Evolutionary conservation across 2,888 invertebrate genomes (phyloP).

Genomic region (Elmis aenea): DNA sequence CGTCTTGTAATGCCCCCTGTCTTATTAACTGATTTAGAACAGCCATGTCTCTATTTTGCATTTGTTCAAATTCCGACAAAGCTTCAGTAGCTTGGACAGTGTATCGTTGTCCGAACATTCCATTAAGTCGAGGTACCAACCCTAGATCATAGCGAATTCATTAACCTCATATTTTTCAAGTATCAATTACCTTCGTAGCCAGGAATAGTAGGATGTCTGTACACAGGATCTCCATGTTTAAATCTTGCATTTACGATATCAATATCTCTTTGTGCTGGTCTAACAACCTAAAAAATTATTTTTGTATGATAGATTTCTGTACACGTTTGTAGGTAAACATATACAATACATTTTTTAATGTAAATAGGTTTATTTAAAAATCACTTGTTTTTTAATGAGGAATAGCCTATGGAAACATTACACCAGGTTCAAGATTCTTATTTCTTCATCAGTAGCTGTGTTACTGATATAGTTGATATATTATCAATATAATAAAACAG

Average conservation of each 20-base stretch:
- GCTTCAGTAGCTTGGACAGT: constrained; percentile 69
- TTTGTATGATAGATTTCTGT: too few relatives aligned
- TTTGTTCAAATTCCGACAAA: constrained; percentile 63
- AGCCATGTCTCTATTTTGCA: constrained; percentile 55
- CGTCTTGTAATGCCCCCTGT: constrained; percentile 57
- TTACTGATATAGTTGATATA: too few relatives aligned
- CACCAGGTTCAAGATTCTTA: too few relatives aligned
- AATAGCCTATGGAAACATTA: background rate
- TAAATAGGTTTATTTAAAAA: too few relatives aligned
- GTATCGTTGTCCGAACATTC: constrained; percentile 66
- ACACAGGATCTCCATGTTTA: constrained; percentile 62
- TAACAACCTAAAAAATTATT: constrained; percentile 46
- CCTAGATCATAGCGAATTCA: constrained; percentile 44
- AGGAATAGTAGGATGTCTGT: constrained; percentile 68
- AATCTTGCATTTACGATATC: constrained; percentile 61
- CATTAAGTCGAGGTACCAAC: constrained; percentile 62
- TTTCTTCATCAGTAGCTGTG: too few relatives aligned
- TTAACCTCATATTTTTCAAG: too few relatives aligned
- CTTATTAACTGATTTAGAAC: constrained; percentile 56
- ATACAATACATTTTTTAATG: too few relatives aligned
- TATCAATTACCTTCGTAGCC: constrained; percentile 65
- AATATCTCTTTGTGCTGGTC: constrained; percentile 62
- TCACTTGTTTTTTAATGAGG: too few relatives aligned
- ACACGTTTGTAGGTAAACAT: too few relatives aligned
- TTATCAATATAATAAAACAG: too few relatives aligned